Evolutionary conservation across 2,113 vertebrate species (phyloP).

Genomic region (Carassius auratus): DNA sequence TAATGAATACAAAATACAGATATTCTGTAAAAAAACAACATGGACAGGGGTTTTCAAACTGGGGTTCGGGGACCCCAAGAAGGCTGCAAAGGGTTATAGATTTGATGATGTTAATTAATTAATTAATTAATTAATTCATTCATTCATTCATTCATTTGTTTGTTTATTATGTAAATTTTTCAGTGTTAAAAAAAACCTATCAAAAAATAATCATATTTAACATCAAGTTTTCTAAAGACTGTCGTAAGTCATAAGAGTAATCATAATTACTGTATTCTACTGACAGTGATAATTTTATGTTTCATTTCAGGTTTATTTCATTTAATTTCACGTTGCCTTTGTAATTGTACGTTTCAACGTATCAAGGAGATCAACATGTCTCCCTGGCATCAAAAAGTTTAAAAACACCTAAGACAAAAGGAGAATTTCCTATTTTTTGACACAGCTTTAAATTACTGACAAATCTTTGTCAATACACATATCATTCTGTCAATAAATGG

Average conservation of each 20-base stretch:
- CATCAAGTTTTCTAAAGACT: background rate
- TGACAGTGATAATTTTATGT: background rate
- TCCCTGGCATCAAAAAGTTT: background rate
- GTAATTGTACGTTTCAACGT: no score
- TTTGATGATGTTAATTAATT: no score
- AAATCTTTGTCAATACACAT: constrained; percentile 67
- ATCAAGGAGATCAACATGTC: background rate
- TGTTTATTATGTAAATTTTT: no score
- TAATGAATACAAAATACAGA: background rate
- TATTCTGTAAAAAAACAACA: background rate
- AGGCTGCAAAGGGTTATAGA: background rate
- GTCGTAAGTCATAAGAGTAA: background rate
- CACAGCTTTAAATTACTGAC: constrained; percentile 48
- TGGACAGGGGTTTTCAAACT: background rate
- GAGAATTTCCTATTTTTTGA: background rate
- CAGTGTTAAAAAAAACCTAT: no score
- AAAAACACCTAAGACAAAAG: background rate
- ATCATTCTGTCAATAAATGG: constrained; percentile 61
- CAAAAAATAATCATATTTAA: no score
- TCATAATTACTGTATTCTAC: background rate
- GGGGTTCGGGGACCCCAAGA: background rate
- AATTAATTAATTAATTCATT: no score
- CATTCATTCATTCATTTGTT: no score
- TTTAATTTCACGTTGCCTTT: no score
- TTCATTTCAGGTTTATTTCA: background rate